Evolutionary conservation across 2,113 vertebrate genomes (phyloP).

Genomic region (Datnioides undecimradiatus): DNA sequence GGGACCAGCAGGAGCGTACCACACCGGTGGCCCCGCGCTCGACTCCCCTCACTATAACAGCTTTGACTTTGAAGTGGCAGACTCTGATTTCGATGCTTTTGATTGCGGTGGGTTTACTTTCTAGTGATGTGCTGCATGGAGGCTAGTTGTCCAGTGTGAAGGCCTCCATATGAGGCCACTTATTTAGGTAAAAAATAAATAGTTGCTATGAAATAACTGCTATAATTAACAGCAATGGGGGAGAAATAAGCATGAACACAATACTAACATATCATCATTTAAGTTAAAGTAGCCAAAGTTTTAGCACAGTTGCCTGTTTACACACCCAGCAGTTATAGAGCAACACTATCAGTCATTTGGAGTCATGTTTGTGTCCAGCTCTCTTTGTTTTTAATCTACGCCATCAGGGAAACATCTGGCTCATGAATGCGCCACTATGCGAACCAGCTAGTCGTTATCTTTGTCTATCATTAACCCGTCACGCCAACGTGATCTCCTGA

Average conservation of each 20-base stretch:
- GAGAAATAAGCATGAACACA: no score
- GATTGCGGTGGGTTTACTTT: conserved; percentile 87
- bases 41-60: conserved; percentile 81
- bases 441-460: not conserved
- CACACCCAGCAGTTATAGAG: not conserved
- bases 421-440: not conserved
- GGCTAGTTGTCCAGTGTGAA: no score
- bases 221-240: no score
- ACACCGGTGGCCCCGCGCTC: conserved; percentile 57
- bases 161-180: not conserved
- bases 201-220: not conserved
- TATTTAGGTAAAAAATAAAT: not conserved
- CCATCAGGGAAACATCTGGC: not conserved
- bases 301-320: no score
- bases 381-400: not conserved
- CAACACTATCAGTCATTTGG: no score
- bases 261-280: no score
- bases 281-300: no score
- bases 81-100: conserved; percentile 86
- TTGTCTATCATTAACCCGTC: not conserved
- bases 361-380: not conserved
- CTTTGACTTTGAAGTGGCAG: conserved; percentile 84
- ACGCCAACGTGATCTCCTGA: not conserved
- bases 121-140: conserved; percentile 47
- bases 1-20: conserved; percentile 75